Percentiles rank a stretch among this genome's conserved stretches.
phyloP scores from a whole-genome alignment of 2,797 vertebrate genomes.

The Hydrocynus forskahlii region DNA sequence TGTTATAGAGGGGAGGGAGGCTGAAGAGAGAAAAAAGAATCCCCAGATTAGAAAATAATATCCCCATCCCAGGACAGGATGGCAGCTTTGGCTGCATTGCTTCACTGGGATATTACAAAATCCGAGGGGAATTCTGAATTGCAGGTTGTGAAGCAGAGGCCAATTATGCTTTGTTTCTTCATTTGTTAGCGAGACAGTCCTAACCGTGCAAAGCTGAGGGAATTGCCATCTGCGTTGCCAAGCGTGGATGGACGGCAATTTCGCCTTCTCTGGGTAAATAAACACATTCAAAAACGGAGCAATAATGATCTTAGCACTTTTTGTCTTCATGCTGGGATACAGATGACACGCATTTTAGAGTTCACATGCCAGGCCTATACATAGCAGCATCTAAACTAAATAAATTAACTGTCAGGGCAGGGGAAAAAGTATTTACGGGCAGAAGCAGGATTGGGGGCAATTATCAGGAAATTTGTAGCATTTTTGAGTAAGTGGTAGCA shows the following conservation, averaged over 20 bases:
- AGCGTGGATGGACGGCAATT: slow-evolving; percentile 70
- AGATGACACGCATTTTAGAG: slow-evolving; percentile 67
- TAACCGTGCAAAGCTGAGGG: slow-evolving; percentile 49
- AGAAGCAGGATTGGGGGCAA: slow-evolving; percentile 75
- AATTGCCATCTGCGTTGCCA: slow-evolving; percentile 61
- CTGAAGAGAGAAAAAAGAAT: neutral
- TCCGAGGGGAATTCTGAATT: slow-evolving; percentile 28
- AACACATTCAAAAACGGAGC: slow-evolving; percentile 67
- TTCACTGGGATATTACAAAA: slow-evolving; percentile 19
- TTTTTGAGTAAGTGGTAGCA: slow-evolving; percentile 86
- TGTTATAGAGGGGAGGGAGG: neutral
- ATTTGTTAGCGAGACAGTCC: slow-evolving; percentile 53
- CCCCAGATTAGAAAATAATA: neutral
- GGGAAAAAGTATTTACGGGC: slow-evolving; percentile 77
- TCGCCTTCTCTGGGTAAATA: slow-evolving; percentile 76
- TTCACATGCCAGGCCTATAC: slow-evolving; percentile 73
- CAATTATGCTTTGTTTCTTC: slow-evolving; percentile 52
- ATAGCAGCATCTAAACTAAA: slow-evolving; percentile 82
- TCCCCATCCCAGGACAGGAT: neutral
- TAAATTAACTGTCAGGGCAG: slow-evolving; percentile 83
- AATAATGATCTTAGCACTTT: slow-evolving; percentile 71
- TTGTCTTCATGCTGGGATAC: slow-evolving; percentile 64
- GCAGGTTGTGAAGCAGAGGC: slow-evolving; percentile 36
- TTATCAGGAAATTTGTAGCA: slow-evolving; percentile 81
- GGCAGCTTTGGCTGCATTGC: slow-evolving; percentile 6